phyloP scores from a whole-genome alignment of 2,113 vertebrate genomes.

The Cheilinus undulatus region DNA sequence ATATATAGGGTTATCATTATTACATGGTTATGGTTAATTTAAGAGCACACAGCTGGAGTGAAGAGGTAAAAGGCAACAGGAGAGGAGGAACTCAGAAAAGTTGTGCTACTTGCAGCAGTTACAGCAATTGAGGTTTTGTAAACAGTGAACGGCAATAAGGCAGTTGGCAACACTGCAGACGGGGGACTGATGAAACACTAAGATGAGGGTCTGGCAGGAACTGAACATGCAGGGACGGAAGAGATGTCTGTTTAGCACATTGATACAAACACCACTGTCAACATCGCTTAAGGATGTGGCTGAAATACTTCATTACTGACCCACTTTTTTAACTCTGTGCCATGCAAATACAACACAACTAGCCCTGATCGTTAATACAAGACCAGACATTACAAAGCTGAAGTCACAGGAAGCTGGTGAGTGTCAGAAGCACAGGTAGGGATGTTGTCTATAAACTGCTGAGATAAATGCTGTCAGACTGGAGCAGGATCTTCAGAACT shows the following conservation, averaged over 20 bases:
- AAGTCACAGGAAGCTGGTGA: constrained; percentile 54
- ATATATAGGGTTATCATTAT: not conserved
- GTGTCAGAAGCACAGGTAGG: constrained; percentile 42
- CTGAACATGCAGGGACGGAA: constrained; percentile 40
- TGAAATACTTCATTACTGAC: constrained; percentile 33
- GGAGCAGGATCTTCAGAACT: not conserved
- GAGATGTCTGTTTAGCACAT: constrained; percentile 8
- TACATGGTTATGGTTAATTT: not conserved
- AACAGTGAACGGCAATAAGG: constrained; percentile 67
- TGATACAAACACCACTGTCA: not conserved
- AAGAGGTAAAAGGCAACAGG: constrained; percentile 2
- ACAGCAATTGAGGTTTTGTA: constrained; percentile 61
- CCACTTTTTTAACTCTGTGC: constrained; percentile 23
- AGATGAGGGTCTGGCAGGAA: constrained; percentile 17
- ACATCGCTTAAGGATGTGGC: constrained; percentile 8
- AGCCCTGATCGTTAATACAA: not conserved
- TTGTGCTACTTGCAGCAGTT: constrained; percentile 54
- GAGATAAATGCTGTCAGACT: constrained; percentile 37
- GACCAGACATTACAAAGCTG: constrained; percentile 14
- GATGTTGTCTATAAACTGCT: not conserved
- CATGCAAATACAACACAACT: constrained; percentile 56
- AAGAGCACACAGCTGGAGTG: constrained; percentile 41
- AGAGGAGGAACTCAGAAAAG: not conserved
- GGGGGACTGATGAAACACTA: constrained; percentile 53
- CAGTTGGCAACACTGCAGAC: constrained; percentile 57